Conservation (phyloP, 1,140 invertebrate genomes). For the Dendrolimus kikuchii region DNA sequence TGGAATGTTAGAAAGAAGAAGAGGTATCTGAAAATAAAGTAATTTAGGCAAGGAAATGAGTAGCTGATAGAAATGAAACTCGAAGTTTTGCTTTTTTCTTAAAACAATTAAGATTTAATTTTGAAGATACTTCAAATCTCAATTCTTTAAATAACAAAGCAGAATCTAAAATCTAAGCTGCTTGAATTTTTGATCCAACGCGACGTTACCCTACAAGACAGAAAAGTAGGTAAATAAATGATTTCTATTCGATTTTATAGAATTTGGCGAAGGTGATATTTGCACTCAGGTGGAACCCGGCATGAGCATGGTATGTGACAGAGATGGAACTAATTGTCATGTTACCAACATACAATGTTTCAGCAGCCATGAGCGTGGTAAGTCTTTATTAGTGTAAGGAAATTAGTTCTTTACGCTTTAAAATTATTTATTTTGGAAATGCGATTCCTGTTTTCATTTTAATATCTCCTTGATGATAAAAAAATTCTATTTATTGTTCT, state of each 20-base stretch:
- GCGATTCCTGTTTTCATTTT: too few relatives aligned
- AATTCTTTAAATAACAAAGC: too few relatives aligned
- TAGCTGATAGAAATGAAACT: too few relatives aligned
- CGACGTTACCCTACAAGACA: background rate
- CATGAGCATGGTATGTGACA: slow-evolving; percentile 48
- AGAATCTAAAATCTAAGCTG: too few relatives aligned
- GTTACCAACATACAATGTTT: slow-evolving; percentile 43
- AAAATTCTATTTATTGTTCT: too few relatives aligned
- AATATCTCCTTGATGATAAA: background rate
- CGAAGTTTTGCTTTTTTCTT: too few relatives aligned
- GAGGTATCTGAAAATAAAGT: too few relatives aligned
- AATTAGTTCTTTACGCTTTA: background rate
- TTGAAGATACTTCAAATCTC: too few relatives aligned
- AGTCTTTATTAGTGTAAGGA: background rate
- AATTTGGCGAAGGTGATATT: slow-evolving; percentile 35
- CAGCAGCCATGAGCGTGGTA: slow-evolving; percentile 26
- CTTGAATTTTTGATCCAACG: background rate
- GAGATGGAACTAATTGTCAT: slow-evolving; percentile 44
- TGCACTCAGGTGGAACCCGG: slow-evolving; percentile 49
- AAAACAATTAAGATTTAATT: too few relatives aligned
- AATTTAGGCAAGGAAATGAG: too few relatives aligned
- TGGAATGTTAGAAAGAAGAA: too few relatives aligned
- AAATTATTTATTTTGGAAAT: too few relatives aligned
- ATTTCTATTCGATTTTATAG: slow-evolving; percentile 18
- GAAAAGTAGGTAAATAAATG: background rate